Conservation (phyloP, 2,888 invertebrate genomes). For the Laothoe populi region DNA sequence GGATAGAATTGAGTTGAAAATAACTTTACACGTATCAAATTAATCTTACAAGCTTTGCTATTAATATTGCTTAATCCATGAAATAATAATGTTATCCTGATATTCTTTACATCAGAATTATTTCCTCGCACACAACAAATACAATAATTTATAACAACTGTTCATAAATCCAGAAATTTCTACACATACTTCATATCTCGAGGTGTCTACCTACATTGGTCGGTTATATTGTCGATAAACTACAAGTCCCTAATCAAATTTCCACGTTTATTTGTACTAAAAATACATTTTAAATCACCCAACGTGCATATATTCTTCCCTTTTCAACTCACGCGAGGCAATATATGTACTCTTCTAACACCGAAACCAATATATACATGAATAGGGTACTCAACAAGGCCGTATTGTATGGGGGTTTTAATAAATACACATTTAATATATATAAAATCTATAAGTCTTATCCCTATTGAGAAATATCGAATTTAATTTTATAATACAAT, state of each 20-base stretch:
- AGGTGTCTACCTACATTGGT: slow-evolving; percentile 28
- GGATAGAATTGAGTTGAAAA: neutral
- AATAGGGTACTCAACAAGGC: slow-evolving; percentile 64
- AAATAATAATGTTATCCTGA: neutral
- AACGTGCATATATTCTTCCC: slow-evolving; percentile 31
- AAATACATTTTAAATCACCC: slow-evolving; percentile 33
- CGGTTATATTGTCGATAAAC: slow-evolving; percentile 29
- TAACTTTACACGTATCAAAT: neutral
- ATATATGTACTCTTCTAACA: slow-evolving; percentile 29
- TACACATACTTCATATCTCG: slow-evolving; percentile 15
- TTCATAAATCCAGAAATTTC: slow-evolving; percentile 1
- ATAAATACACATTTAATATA: slow-evolving; percentile 37
- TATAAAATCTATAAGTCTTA: slow-evolving; percentile 5
- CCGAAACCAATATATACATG: slow-evolving; percentile 23
- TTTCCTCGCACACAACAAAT: neutral
- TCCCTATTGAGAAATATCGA: slow-evolving; percentile 15
- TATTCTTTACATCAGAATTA: neutral
- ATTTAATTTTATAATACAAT: neutral
- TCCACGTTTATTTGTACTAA: slow-evolving; percentile 43
- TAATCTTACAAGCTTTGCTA: neutral
- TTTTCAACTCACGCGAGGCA: slow-evolving; percentile 26
- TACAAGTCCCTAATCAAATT: slow-evolving; percentile 27
- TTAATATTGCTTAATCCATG: neutral
- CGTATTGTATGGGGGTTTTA: slow-evolving; percentile 52
- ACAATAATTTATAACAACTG: slow-evolving; percentile 4